phyloP scores from a whole-genome alignment of 2,797 vertebrate genomes.

The Apodemus agrarius region DNA sequence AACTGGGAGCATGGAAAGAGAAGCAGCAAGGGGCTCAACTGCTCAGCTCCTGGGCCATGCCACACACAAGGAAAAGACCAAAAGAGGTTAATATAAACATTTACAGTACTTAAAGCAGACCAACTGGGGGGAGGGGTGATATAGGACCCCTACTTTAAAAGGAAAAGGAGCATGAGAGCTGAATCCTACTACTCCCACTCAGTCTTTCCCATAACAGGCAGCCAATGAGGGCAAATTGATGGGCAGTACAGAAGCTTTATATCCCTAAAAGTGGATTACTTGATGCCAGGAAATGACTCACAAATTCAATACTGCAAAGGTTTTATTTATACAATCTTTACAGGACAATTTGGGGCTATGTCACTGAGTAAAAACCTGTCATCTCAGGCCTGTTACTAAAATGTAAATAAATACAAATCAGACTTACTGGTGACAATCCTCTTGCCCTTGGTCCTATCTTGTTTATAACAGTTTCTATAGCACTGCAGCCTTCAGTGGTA shows the following conservation, averaged over 20 bases:
- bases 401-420: constrained; percentile 10
- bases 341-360: not conserved
- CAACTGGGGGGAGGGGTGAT: too few relatives aligned
- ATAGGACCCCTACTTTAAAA: not conserved
- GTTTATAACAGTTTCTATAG: not conserved
- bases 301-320: not conserved
- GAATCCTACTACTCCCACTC: not conserved
- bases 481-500: constrained; percentile 66
- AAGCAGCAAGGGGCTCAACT: not conserved
- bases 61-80: not conserved
- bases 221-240: not conserved
- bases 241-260: not conserved
- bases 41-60: not conserved
- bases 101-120: not conserved
- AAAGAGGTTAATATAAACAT: not conserved
- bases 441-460: not conserved
- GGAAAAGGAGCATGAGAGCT: not conserved
- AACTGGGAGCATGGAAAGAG: not conserved
- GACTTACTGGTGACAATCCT: not conserved
- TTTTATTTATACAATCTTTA: constrained; percentile 55
- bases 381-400: not conserved
- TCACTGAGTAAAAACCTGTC: not conserved
- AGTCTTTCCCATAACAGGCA: too few relatives aligned
- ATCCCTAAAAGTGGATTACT: not conserved
- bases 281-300: not conserved